These are phyloP conservation scores for Hormiphora californensis DNA, from an alignment of 37 sponge, comb jelly and placozoan species.

Conservation along the genomic window DNA sequence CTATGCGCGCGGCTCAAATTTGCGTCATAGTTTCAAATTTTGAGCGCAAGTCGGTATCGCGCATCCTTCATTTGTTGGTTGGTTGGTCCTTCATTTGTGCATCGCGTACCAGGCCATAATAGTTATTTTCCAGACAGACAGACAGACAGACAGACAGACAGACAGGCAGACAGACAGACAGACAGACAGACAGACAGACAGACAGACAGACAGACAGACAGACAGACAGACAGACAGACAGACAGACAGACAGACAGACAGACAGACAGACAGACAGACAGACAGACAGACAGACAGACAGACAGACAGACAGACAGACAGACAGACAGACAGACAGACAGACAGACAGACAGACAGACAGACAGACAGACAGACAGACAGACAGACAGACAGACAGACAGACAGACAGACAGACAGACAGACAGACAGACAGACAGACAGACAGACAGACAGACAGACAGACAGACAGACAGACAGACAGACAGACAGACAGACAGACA, in stretches of 20 bases:
- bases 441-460: neutral
- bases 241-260: constrained; percentile 1
- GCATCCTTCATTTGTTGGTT: too few relatives aligned
- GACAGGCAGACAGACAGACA: too few relatives aligned
- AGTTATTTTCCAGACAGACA: constrained; percentile 1
- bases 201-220: neutral
- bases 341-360: neutral
- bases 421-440: constrained; percentile 1
- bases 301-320: neutral
- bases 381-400: neutral
- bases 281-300: constrained; percentile 1
- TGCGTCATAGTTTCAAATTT: too few relatives aligned
- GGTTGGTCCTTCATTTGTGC: too few relatives aligned
- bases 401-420: neutral
- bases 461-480: constrained; percentile 1
- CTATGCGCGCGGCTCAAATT: too few relatives aligned
- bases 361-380: constrained; percentile 1
- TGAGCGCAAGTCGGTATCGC: too few relatives aligned
- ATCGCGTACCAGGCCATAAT: too few relatives aligned
- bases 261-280: neutral
- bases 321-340: constrained; percentile 1
- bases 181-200: neutral
- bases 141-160: neutral
- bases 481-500: neutral
- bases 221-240: neutral